phyloP scores from a whole-genome alignment of 2,113 vertebrate species.

The Perca flavescens region DNA sequence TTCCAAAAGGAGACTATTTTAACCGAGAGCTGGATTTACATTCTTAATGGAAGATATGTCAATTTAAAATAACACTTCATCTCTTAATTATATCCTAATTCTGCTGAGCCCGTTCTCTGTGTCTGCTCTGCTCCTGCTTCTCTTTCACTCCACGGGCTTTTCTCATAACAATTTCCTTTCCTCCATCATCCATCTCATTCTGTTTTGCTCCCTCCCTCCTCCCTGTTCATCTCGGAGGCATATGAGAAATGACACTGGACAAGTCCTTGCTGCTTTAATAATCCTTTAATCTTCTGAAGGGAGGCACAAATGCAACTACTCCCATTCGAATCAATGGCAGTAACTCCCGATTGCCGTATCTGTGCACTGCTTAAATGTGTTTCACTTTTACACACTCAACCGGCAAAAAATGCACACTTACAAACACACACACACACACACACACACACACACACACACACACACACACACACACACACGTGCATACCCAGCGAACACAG shows the following conservation, averaged over 20 bases:
- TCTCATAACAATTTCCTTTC: slow-evolving; percentile 61
- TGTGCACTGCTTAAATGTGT: slow-evolving; percentile 59
- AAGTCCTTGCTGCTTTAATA: slow-evolving; percentile 76
- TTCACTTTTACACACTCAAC: slow-evolving; percentile 40
- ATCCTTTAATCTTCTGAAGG: slow-evolving; percentile 77
- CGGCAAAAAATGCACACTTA: background rate
- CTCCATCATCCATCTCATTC: slow-evolving; percentile 62
- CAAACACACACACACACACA: background rate
- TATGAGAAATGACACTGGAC: slow-evolving; percentile 74
- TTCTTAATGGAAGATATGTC: slow-evolving; percentile 46
- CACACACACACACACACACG: slow-evolving; percentile 1
- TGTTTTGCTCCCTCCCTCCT: slow-evolving; percentile 38
- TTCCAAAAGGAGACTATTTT: slow-evolving; percentile 33
- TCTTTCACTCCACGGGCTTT: slow-evolving; percentile 37
- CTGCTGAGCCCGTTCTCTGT: slow-evolving; percentile 42
- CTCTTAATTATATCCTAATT: slow-evolving; percentile 68
- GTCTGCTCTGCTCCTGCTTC: slow-evolving; percentile 6
- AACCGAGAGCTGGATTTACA: slow-evolving; percentile 16
- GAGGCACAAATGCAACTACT: slow-evolving; percentile 68
- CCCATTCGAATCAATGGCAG: slow-evolving; percentile 73
- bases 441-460: slow-evolving; percentile 12
- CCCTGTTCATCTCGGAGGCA: slow-evolving; percentile 65
- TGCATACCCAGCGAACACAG: background rate
- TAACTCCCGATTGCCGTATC: slow-evolving; percentile 66
- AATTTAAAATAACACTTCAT: slow-evolving; percentile 55